Conservation (phyloP, 1,140 invertebrate species). For the Penaeus indicus region DNA sequence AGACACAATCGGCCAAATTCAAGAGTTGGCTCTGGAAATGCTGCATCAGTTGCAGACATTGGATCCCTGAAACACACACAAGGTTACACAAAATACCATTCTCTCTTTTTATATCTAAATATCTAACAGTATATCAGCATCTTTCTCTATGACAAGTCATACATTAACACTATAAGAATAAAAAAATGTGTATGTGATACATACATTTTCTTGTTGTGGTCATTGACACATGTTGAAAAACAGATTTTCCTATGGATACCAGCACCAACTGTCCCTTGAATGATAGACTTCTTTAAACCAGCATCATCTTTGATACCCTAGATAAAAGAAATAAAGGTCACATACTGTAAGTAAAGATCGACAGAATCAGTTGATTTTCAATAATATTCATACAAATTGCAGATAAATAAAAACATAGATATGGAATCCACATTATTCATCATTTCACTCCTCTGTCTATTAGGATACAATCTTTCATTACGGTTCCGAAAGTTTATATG, state of each 20-base stretch:
- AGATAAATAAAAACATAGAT: too few species aligned
- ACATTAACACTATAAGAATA: background rate
- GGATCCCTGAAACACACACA: conserved; percentile 16
- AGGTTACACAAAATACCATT: background rate
- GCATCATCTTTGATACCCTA: conserved; percentile 47
- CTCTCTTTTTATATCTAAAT: background rate
- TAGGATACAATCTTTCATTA: too few species aligned
- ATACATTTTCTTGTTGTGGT: conserved; percentile 57
- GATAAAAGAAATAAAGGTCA: background rate
- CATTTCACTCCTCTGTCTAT: too few species aligned
- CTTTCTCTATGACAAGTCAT: background rate
- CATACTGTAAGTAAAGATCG: background rate
- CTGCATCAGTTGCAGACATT: conserved; percentile 68
- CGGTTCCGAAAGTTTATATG: too few species aligned
- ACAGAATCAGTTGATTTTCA: background rate
- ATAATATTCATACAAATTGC: background rate
- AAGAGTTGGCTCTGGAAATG: conserved; percentile 87
- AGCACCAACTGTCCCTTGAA: conserved; percentile 54
- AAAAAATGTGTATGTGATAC: background rate
- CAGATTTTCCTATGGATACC: conserved; percentile 55
- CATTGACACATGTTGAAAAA: conserved; percentile 40
- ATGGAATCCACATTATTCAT: too few species aligned
- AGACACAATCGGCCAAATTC: conserved; percentile 91
- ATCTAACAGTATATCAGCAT: background rate
- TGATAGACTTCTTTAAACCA: conserved; percentile 31